phyloP scores from a whole-genome alignment of 1,140 invertebrate species.

The Anastrepha ludens region DNA sequence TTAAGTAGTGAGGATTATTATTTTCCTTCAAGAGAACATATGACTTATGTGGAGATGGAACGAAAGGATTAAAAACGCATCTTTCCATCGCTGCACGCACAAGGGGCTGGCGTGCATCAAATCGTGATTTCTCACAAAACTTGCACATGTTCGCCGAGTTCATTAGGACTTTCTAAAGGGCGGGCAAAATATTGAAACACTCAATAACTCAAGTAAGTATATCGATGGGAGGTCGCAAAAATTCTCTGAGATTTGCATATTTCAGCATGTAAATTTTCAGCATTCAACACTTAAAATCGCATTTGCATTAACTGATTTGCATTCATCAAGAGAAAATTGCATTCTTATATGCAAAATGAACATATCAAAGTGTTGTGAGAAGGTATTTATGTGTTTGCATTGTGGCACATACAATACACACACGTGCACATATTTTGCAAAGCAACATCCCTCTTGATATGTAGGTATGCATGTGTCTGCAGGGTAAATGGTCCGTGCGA shows the following conservation, averaged over 20 bases:
- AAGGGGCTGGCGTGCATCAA: neutral
- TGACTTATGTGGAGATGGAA: conserved; percentile 14
- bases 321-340: conserved; percentile 38
- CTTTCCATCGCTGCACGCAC: neutral
- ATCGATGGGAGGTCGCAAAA: conserved; percentile 5
- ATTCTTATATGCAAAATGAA: conserved; percentile 34
- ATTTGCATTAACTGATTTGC: conserved; percentile 47
- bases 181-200: neutral
- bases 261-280: conserved; percentile 29
- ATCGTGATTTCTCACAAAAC: conserved; percentile 22
- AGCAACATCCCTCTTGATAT: neutral
- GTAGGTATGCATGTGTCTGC: too few relatives aligned
- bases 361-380: conserved; percentile 14
- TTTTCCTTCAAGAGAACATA: conserved; percentile 23
- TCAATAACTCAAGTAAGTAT: conserved; percentile 8
- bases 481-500: neutral
- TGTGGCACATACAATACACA: neutral
- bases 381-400: neutral
- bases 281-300: conserved; percentile 48
- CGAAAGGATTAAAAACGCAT: conserved; percentile 14
- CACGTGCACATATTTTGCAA: neutral
- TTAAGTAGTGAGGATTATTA: neutral
- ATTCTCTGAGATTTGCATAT: conserved; percentile 10
- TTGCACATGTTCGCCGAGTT: neutral
- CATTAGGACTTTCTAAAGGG: neutral